Base-by-base conservation (phyloP, 2,113 vertebrate species). In the Corythornis vintsioides region DNA sequence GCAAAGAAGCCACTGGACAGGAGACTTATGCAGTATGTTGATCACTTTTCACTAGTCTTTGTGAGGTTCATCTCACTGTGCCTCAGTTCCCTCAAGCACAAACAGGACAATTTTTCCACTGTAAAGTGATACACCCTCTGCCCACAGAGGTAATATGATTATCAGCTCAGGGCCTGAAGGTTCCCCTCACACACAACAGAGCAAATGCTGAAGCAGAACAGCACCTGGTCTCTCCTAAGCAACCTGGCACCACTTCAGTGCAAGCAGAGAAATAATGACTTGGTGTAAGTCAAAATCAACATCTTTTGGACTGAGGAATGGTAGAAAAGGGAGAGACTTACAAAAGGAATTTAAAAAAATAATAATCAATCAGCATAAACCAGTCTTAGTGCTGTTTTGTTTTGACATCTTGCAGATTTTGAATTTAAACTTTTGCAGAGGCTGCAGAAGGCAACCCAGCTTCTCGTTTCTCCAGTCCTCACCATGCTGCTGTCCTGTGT, bases 61-160 rank as follows among this genome's bases (percentile, higher is more conserved):
- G 28, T 31, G 29, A 38, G 55, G 25, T 50, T 76, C 9, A 22
- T 61, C 31, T 42, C 35, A 25, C 31, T 1, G 11, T 50, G 47
- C 64, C 43, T 55, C 59, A 6, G 17, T 74, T 73, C 70, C 50
- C 26, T 60, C 76, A 55, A 11, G 1, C 8, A 21, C 15, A 59
- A 26, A 26, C 3, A 56, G 38, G 21, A 25, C 31, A 53, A 4
- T 31, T 26, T 47, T 63, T 74, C 81, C 8, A 13, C 33, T 40
- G 33, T 13, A 2, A 80, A 81, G 33, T 16, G 16, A 13, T 24
- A n/a, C 0, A 13, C 74, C 50, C 15, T 70, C 52, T 81, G 38
- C 31, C 56, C 0, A 0, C 10, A 13, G 1, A 38, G 14, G 16
- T 56, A 60, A 57, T 40, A 13, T 1, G 1, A 65, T 35, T 69